Evolutionary conservation across 2,113 vertebrate species (phyloP), one percentile per base, ranked within the genome.

Genomic region (Notiomystis cincta): DNA sequence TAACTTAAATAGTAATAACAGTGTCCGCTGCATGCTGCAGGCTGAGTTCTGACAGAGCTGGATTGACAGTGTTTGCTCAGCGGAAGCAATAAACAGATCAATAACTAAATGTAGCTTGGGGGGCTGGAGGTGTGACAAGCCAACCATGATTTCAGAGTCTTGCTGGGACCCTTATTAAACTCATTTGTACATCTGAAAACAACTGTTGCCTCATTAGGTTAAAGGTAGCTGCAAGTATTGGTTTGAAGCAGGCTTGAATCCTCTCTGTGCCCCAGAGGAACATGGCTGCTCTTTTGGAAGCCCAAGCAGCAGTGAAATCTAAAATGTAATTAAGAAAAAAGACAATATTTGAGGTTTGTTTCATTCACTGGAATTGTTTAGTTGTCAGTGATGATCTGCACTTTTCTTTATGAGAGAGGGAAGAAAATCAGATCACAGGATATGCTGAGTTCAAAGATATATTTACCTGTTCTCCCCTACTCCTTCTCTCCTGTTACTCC

Each of bases 1-100:
- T 97, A 93, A 97, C 93, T 91, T 96, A 96, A 94, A 95, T 93
- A 82, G 78, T 92, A 97, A 96, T 96, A 96, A 95, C 67, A 71
- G 82, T 81, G 56, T 75, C 85, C 2, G 1, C 62, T 89, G 22
- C 47, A 7, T 92, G 78, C 89, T 96, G 72, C 71, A 48, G 78
- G 70, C 58, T 94, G 81, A 71, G 31, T 85, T 97, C 82, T 96
- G 82, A 84, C 87, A 78, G 81, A 45, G 71, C 70, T 67, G 27
- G 77, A 96, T 93, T 97, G 95, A 82, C 89, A 91, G 38, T 50
- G 44, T 95, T 95, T n/a, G 21, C 73, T 92, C 88, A 82, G 81
- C 3, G 21, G 56, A 97, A 95, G 88, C 93, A 95, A 97, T 94
- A 97, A 96, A 92, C 83, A 96, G 89, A 97, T 97, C 93, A 96